These are phyloP conservation scores for Mesoligia furuncula DNA, from an alignment of 2,888 invertebrate genomes.

Conservation along the genomic window DNA sequence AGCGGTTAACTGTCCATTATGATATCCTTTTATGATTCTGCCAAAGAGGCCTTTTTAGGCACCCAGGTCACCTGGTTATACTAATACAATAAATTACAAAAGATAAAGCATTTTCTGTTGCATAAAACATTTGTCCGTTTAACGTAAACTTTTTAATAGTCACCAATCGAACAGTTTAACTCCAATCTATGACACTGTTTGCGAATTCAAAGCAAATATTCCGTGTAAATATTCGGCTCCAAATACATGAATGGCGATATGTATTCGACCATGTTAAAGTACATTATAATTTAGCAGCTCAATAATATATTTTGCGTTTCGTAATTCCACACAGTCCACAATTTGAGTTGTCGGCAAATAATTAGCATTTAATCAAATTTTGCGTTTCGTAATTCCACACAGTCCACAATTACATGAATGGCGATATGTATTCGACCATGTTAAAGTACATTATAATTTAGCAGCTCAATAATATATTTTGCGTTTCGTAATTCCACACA, in stretches of 20 bases:
- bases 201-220: conserved; percentile 50
- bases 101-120: not conserved
- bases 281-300: conserved; percentile 58
- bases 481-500: conserved; percentile 67
- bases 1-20: too few relatives aligned
- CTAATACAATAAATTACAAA: not conserved
- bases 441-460: conserved; percentile 53
- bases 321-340: conserved; percentile 69
- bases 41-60: too few relatives aligned
- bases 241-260: conserved; percentile 44
- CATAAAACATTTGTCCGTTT: conserved; percentile 8
- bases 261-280: conserved; percentile 41
- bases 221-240: conserved; percentile 34
- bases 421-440: conserved; percentile 49
- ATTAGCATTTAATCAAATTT: conserved; percentile 84
- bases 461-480: conserved; percentile 60
- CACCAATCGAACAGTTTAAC: conserved; percentile 22
- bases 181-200: conserved; percentile 30
- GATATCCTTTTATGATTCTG: too few relatives aligned
- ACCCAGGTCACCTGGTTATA: not conserved
- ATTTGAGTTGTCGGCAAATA: conserved; percentile 81
- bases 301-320: conserved; percentile 59
- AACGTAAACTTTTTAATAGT: conserved; percentile 15
- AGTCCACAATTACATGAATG: conserved; percentile 55
- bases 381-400: conserved; percentile 66